Evolutionary conservation across 2,797 vertebrate species (phyloP).

Genomic region (Pseudotriccus pelzelni): DNA sequence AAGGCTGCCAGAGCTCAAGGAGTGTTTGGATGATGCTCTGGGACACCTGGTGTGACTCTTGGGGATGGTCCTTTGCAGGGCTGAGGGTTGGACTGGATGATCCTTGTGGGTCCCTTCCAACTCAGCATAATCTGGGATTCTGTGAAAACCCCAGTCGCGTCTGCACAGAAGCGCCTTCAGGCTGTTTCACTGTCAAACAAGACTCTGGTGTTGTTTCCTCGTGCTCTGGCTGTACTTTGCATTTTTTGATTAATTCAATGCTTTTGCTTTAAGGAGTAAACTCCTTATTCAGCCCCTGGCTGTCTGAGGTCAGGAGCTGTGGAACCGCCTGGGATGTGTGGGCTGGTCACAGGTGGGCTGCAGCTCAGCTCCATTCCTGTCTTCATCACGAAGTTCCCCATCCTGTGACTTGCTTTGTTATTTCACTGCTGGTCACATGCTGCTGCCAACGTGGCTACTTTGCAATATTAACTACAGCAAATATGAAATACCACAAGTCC

Average conservation of each 20-base stretch:
- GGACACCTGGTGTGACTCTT: no score
- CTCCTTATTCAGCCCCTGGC: not conserved
- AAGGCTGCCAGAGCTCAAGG: no score
- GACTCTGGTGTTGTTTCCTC: not conserved
- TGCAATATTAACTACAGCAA: not conserved
- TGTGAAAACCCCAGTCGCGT: not conserved
- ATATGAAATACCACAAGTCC: not conserved
- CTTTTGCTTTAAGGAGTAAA: not conserved
- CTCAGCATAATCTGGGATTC: no score
- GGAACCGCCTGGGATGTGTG: not conserved
- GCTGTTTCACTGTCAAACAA: not conserved
- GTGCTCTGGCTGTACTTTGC: not conserved
- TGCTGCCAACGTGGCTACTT: not conserved
- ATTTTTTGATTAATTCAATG: not conserved
- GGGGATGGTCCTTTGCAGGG: no score
- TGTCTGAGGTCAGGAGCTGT: not conserved
- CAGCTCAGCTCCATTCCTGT: not conserved
- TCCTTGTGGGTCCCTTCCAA: no score
- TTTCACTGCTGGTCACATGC: not conserved
- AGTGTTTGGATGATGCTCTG: no score
- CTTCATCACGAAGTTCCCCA: accelerated
- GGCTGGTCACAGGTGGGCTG: not conserved
- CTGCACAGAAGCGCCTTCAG: not conserved
- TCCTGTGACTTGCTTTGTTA: not conserved
- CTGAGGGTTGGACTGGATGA: no score